Percentiles rank a stretch among this genome's conserved stretches.
Evolutionary conservation across 2,888 invertebrate species (phyloP).

Genomic region (Monochamus alternatus): DNA sequence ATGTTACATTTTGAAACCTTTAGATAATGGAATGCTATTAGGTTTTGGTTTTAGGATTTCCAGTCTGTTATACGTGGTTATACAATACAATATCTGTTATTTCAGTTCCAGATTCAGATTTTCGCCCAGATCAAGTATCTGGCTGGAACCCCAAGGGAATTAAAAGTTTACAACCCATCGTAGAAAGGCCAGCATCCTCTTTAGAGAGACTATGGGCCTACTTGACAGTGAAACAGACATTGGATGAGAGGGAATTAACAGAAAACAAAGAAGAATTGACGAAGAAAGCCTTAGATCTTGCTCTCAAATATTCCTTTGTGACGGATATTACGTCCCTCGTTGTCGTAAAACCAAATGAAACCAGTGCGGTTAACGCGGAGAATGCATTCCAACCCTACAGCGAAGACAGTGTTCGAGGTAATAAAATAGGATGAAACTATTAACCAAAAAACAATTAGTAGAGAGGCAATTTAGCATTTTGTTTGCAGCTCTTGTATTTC

Average conservation of each 20-base stretch:
- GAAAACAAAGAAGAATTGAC: constrained; percentile 62
- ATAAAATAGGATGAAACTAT: too few relatives aligned
- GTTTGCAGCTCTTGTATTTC: too few relatives aligned
- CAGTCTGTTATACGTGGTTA: too few relatives aligned
- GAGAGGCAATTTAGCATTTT: too few relatives aligned
- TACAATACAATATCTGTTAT: neutral
- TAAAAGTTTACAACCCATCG: constrained; percentile 53
- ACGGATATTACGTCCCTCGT: constrained; percentile 79
- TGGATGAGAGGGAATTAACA: constrained; percentile 11
- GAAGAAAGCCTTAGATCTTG: constrained; percentile 73
- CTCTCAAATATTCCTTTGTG: constrained; percentile 75
- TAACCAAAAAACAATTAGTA: too few relatives aligned
- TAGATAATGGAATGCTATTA: too few relatives aligned
- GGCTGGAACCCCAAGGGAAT: constrained; percentile 39
- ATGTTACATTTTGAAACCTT: too few relatives aligned
- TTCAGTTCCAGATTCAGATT: constrained; percentile 39
- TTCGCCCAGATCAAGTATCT: constrained; percentile 34
- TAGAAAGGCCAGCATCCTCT: constrained; percentile 52
- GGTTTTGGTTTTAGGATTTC: too few relatives aligned
- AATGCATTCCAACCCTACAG: constrained; percentile 35
- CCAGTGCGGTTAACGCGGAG: constrained; percentile 21
- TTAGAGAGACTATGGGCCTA: constrained; percentile 76
- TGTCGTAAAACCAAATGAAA: constrained; percentile 63
- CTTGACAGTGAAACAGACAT: constrained; percentile 73
- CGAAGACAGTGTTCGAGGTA: too few relatives aligned